phyloP scores from a whole-genome alignment of 2,113 vertebrate species.

The Solenodon paradoxus region DNA sequence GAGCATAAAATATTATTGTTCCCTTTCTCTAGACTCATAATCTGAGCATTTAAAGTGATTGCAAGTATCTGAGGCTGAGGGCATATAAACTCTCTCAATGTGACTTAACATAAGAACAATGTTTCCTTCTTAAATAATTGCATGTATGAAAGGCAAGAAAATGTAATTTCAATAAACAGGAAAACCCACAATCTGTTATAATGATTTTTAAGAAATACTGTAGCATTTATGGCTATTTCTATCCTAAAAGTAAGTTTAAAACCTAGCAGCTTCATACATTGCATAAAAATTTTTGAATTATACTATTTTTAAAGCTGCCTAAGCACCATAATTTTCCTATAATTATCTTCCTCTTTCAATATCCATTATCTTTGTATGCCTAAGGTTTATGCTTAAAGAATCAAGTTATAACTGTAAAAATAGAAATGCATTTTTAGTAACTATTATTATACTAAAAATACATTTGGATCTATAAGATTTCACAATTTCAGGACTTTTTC shows the following conservation, averaged over 20 bases:
- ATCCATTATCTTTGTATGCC: slow-evolving; percentile 48
- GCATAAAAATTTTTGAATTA: slow-evolving; percentile 6
- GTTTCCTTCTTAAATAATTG: slow-evolving; percentile 19
- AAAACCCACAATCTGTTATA: neutral
- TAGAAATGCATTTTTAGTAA: slow-evolving; percentile 45
- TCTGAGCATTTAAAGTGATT: neutral
- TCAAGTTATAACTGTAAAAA: slow-evolving; percentile 52
- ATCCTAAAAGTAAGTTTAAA: slow-evolving; percentile 6
- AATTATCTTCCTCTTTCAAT: slow-evolving; percentile 49
- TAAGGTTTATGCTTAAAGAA: slow-evolving; percentile 43
- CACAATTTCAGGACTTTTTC: slow-evolving; percentile 44
- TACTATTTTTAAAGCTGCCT: slow-evolving; percentile 35
- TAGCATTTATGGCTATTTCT: neutral
- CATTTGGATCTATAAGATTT: slow-evolving; percentile 19
- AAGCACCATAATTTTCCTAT: slow-evolving; percentile 40
- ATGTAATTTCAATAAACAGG: slow-evolving; percentile 13
- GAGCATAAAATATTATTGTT: neutral
- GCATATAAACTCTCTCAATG: neutral
- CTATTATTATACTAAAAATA: slow-evolving; percentile 55
- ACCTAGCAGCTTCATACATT: neutral
- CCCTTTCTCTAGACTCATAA: neutral
- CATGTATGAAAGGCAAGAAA: neutral
- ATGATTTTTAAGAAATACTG: neutral
- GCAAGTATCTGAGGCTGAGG: neutral
- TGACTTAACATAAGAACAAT: neutral